Base-by-base conservation (phyloP, 2,888 invertebrate genomes). In the Nezara viridula region DNA sequence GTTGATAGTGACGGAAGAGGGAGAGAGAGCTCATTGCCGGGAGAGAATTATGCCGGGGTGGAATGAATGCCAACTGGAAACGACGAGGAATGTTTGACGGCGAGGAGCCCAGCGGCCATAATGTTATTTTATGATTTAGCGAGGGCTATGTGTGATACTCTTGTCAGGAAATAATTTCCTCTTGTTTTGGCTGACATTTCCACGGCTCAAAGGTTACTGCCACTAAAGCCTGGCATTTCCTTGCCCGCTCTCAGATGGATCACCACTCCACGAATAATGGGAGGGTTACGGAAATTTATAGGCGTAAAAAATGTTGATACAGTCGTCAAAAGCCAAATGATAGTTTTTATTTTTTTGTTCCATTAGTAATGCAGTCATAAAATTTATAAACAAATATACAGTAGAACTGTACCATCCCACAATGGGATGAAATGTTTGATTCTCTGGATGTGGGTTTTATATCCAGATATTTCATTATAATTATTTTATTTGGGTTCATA, bases 151-250 rank as follows among this genome's bases (percentile, higher is more conserved):
- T 47, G 81, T 81, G 44, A 81, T 81, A 47, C 81, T 16, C 12
- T n/a, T n/a, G 19, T 5, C 24, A 14, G 44, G 44, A n/a, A 40
- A 81, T 81, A 44, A 81, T 47, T 81, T 81, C 81, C 81, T 81
- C 44, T 81, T 40, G 40, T 81, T 81, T 81, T 81, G 81, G 81
- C 81, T 81, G 81, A 47, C 44, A 81, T 81, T 81, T 81, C 81
- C 81, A 81, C 40, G 44, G 81, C 81, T 81, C 14, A 81, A 81
- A 81, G 81, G 81, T 81, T 47, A 44, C 44, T 81, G 24, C 81
- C 44, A 81, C 44, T 44, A 47, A 81, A 81, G n/a, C 44, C 40
- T 81, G 81, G 81, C 44, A 81, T 81, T 81, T 81, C 44, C 44
- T 81, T 73, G 14, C 32, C 12, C 4, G 27, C 60, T 21, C 55